A percentile compares a stretch with the other conserved stretches of the same genome.
phyloP scores from a whole-genome alignment of 2,888 invertebrate genomes.

The Lucinisca nassula region DNA sequence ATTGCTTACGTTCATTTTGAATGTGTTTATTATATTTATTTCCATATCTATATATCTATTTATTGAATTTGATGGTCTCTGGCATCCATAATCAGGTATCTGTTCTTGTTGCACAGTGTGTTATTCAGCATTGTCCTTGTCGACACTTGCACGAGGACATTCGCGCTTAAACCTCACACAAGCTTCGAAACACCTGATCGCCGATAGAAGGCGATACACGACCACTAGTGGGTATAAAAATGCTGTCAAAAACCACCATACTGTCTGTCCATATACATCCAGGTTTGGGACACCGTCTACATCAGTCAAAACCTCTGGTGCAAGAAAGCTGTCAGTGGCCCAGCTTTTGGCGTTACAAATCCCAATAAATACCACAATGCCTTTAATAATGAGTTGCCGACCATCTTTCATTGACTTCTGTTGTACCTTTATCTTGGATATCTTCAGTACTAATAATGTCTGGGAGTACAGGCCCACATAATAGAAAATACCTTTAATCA shows the following conservation, averaged over 20 bases:
- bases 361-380: background rate
- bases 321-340: background rate
- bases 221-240: background rate
- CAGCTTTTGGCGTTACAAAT: background rate
- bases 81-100: too few species aligned
- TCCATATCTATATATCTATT: too few species aligned
- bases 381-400: background rate
- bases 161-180: background rate
- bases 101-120: too few species aligned
- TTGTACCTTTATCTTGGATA: background rate
- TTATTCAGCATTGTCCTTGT: too few species aligned
- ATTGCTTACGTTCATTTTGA: too few species aligned
- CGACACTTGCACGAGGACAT: too few species aligned
- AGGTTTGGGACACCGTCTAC: background rate
- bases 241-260: background rate
- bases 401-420: background rate
- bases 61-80: too few species aligned
- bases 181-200: background rate
- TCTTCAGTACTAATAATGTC: background rate
- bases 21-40: too few species aligned
- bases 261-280: background rate
- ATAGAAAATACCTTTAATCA: background rate
- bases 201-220: background rate
- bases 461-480: background rate
- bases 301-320: background rate